Evolutionary conservation across 1,140 invertebrate species (phyloP).

Genomic region (Sesamia nonagrioides): DNA sequence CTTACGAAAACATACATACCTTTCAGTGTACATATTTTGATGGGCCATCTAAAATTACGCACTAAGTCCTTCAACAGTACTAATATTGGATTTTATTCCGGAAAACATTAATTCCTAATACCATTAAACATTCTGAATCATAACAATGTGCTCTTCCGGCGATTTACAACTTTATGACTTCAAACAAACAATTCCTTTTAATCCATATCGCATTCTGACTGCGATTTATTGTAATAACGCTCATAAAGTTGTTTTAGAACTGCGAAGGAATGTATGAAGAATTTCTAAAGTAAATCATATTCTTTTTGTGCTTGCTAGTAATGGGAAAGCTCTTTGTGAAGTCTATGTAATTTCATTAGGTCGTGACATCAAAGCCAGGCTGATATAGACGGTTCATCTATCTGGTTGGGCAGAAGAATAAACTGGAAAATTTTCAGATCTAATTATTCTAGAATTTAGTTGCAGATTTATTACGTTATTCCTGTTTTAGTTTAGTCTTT

Average conservation of each 20-base stretch:
- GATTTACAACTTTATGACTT: conserved; percentile 27
- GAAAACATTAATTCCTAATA: conserved; percentile 39
- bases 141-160: conserved; percentile 42
- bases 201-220: neutral
- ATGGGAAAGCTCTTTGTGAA: conserved; percentile 12
- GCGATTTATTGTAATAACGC: conserved; percentile 18
- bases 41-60: conserved; percentile 23
- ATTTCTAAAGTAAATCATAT: conserved; percentile 20
- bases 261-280: conserved; percentile 17
- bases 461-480: no score
- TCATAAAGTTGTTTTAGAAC: conserved; percentile 24
- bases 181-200: conserved; percentile 25
- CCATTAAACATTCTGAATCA: conserved; percentile 33
- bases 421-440: neutral
- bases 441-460: neutral
- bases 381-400: neutral
- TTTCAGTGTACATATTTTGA: conserved; percentile 14
- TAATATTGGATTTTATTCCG: conserved; percentile 37
- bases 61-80: conserved; percentile 28
- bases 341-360: conserved; percentile 11
- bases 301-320: neutral
- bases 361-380: conserved; percentile 9
- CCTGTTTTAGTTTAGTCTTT: no score
- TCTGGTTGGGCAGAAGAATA: neutral
- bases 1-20: neutral